Percentiles rank a stretch among this genome's conserved stretches.
Conservation (phyloP, 2,888 invertebrate genomes). For the Hyles lineata region DNA sequence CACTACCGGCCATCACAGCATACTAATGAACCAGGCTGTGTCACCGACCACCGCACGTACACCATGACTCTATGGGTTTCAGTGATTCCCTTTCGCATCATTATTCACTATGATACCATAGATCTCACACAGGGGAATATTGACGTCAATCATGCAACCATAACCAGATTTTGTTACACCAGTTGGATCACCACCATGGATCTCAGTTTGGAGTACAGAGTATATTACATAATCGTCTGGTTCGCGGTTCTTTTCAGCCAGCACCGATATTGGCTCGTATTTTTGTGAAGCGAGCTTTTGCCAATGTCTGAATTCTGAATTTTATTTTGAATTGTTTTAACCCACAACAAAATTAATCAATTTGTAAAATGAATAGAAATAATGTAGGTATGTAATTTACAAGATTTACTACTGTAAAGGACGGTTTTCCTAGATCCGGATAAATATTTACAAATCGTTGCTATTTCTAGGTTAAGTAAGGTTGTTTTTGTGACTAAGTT, state of each 20-base stretch:
- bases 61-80: slow-evolving; percentile 2
- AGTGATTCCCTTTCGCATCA: not conserved
- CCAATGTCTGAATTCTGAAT: too few species aligned
- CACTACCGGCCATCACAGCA: not conserved
- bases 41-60: slow-evolving; percentile 18
- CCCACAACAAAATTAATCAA: too few species aligned
- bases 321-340: too few species aligned
- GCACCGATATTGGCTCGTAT: too few species aligned
- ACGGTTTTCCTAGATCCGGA: not conserved
- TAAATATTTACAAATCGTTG: not conserved
- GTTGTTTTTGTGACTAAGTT: not conserved
- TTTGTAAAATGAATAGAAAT: too few species aligned
- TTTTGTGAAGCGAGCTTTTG: too few species aligned
- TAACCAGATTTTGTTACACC: too few species aligned
- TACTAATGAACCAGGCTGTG: slow-evolving; percentile 10
- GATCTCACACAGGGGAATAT: not conserved
- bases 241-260: too few species aligned
- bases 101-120: not conserved
- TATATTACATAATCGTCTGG: too few species aligned
- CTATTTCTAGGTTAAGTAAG: not conserved
- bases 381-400: not conserved
- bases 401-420: not conserved
- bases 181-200: too few species aligned
- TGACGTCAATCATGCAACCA: not conserved
- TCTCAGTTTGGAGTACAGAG: too few species aligned